Percentiles rank a stretch among this genome's conserved stretches.
Evolutionary conservation across 2,797 vertebrate species (phyloP).

Genomic region (Nasua narica): DNA sequence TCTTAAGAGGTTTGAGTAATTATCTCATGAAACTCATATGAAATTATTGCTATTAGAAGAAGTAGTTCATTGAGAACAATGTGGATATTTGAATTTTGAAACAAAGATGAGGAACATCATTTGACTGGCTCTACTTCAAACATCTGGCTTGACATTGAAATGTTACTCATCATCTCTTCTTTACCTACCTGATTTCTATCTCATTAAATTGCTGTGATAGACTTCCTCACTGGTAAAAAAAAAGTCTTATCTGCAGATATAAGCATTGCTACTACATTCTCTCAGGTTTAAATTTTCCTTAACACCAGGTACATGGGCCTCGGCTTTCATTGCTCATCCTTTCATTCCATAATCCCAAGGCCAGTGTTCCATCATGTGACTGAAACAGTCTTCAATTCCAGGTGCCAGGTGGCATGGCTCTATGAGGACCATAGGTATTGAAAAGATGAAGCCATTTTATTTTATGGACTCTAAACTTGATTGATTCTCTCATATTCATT

Average conservation of each 20-base stretch:
- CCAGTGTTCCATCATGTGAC: neutral
- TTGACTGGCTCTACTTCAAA: neutral
- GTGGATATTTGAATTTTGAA: neutral
- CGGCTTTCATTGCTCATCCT: neutral
- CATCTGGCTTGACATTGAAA: neutral
- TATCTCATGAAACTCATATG: slow-evolving; percentile 47
- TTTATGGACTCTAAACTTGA: neutral
- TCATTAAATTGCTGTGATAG: neutral
- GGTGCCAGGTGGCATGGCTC: neutral
- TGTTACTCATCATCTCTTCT: neutral
- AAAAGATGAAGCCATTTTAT: neutral
- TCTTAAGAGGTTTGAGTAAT: slow-evolving; percentile 45
- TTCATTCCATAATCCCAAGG: neutral
- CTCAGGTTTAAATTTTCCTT: neutral
- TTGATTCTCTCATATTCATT: neutral
- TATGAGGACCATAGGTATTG: neutral
- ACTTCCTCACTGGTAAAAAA: neutral
- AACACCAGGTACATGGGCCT: neutral
- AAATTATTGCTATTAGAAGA: slow-evolving; percentile 45
- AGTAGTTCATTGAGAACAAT: neutral
- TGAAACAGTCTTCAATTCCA: neutral
- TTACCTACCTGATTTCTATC: neutral
- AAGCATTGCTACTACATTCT: neutral
- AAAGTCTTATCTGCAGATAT: neutral
- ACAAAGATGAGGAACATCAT: neutral